Evolutionary conservation across 2,888 invertebrate species (phyloP).

Genomic region (Nineta flava): DNA sequence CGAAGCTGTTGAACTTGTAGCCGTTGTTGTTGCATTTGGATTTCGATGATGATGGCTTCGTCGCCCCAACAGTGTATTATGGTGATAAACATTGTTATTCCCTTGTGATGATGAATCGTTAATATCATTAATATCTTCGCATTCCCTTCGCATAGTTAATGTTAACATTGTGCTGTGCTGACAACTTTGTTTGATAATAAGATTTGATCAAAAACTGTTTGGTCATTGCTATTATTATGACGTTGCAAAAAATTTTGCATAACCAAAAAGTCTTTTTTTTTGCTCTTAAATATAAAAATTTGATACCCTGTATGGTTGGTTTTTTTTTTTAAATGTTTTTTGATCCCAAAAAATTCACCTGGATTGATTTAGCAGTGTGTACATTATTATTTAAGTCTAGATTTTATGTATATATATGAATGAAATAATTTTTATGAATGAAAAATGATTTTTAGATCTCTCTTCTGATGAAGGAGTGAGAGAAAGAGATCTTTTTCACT

Average conservation of each 20-base stretch:
- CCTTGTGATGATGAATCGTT: not conserved
- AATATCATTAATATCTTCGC: slow-evolving; percentile 33
- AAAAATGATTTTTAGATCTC: too few species aligned
- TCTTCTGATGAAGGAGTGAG: too few species aligned
- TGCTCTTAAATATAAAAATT: not conserved
- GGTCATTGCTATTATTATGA: too few species aligned
- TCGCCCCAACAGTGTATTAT: not conserved
- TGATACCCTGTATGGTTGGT: too few species aligned
- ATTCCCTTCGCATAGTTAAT: slow-evolving; percentile 62
- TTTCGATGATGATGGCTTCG: slow-evolving; percentile 20
- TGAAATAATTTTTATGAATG: too few species aligned
- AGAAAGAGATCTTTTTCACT: too few species aligned
- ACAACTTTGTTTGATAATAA: not conserved
- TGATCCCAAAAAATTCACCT: too few species aligned
- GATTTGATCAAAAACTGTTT: too few species aligned
- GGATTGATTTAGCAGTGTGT: too few species aligned
- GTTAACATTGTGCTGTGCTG: slow-evolving; percentile 26
- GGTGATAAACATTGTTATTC: not conserved
- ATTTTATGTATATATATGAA: too few species aligned
- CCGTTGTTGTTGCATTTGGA: not conserved
- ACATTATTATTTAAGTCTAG: too few species aligned
- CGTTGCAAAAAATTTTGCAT: not conserved
- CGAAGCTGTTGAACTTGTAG: not conserved
- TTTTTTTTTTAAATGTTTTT: too few species aligned
- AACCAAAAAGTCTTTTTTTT: not conserved